A percentile compares a stretch with the other conserved stretches of the same genome.
Evolutionary conservation across 2,113 vertebrate genomes (phyloP).

Genomic region (Anarrhichthys ocellatus): DNA sequence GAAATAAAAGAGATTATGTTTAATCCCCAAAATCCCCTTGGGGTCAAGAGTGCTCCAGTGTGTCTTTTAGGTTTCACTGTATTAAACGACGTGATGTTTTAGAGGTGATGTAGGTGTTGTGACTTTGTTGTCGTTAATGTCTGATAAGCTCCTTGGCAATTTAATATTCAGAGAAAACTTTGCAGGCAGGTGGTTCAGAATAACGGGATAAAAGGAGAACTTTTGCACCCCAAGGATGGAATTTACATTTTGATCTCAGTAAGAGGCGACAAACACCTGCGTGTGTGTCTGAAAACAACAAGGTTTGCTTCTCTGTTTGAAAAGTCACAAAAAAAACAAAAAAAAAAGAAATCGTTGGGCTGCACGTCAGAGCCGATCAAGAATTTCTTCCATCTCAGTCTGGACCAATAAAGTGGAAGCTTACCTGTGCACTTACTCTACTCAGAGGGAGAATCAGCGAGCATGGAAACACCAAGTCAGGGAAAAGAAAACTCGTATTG

Average conservation of each 20-base stretch:
- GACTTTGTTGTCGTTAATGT: slow-evolving; percentile 56
- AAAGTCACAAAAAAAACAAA: slow-evolving; percentile 32
- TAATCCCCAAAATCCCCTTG: slow-evolving; percentile 40
- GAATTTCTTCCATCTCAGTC: slow-evolving; percentile 76
- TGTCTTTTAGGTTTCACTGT: slow-evolving; percentile 13
- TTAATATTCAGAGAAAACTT: slow-evolving; percentile 53
- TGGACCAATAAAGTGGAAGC: slow-evolving; percentile 68
- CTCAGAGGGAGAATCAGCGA: slow-evolving; percentile 62
- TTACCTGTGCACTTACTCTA: slow-evolving; percentile 80
- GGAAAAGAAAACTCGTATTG: slow-evolving; percentile 70
- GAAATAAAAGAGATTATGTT: slow-evolving; percentile 51
- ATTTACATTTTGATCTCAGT: slow-evolving; percentile 52
- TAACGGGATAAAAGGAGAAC: slow-evolving; percentile 49
- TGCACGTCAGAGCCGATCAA: slow-evolving; percentile 68
- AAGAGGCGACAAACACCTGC: slow-evolving; percentile 40
- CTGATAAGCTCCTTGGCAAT: slow-evolving; percentile 55
- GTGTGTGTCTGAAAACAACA: slow-evolving; percentile 37
- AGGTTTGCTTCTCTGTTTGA: slow-evolving; percentile 42
- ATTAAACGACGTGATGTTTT: slow-evolving; percentile 7
- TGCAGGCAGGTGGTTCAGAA: slow-evolving; percentile 38
- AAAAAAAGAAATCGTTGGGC: slow-evolving; percentile 50
- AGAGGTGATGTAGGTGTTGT: slow-evolving; percentile 35
- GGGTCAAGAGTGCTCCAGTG: slow-evolving; percentile 47
- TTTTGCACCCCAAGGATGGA: slow-evolving; percentile 43
- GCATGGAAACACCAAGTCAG: slow-evolving; percentile 72